Base-by-base conservation (phyloP, 2,888 invertebrate species). In the Ophion obscuratus region DNA sequence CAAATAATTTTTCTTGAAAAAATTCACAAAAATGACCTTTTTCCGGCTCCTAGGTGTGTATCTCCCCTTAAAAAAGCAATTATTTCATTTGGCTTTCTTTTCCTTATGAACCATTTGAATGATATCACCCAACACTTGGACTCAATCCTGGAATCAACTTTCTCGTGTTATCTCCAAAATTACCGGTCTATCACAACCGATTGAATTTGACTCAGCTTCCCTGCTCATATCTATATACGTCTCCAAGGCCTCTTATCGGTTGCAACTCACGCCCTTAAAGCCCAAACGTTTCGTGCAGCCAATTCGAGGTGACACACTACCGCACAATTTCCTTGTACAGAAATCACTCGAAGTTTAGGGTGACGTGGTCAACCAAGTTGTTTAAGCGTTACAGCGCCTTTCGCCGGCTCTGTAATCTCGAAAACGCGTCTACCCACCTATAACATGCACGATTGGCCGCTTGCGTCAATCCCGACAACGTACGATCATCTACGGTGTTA, bases 291-390 rank as follows among this genome's bases (percentile, higher is more conserved):
- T 61, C 59, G 31, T 73, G 10, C 20, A n/a, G n/a, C 20, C 47
- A 47, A 76, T 76, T 76, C 53, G 47, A 64, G 64, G 44, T 47
- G 53, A 17, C 64, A 64, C 27, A 44, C n/a, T 47, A 7, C 14
- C 53, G 57, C 36, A 66, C 64, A 76, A 24, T 68, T 78, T 68
- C 77, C 24, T 59, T 24, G 59, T 31, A 59, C 68, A 68, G 77
- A 78, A 68, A 57, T 67, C 67, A 67, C 77, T 24, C 67, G 40
- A 67, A 31, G 66, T 66, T 14, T 57, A 66, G 27, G 67, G 57
- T 79, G 78, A 70, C 78, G 78, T 62, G 61, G 78, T 70, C 70
- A 70, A 61, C 61, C 78, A 79, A 61, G 47, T 70, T 67, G 70
- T 27, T 62, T 61, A 7, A 70, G 62, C 78, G 70, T 44, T 70